Percentiles rank a stretch among this genome's conserved stretches.
Evolutionary conservation across 2,113 vertebrate species (phyloP).

Genomic region (Bubo scandiacus): DNA sequence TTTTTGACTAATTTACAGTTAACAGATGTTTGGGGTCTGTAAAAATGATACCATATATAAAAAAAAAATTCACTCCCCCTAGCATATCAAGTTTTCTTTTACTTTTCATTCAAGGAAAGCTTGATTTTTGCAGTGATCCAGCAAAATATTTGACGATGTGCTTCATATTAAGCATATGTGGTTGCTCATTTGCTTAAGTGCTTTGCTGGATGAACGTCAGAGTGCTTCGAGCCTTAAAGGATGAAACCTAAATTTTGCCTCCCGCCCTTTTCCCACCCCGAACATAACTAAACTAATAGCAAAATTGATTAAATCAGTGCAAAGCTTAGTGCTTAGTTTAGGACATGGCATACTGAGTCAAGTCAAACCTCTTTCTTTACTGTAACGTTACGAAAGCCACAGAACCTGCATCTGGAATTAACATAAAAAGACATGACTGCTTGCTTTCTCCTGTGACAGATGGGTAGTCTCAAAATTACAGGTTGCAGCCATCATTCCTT

Average conservation of each 20-base stretch:
- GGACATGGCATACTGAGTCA: not conserved
- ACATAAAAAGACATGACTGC: not conserved
- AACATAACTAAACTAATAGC: not conserved
- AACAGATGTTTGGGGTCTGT: not conserved
- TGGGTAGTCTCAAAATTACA: not conserved
- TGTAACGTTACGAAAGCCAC: not conserved
- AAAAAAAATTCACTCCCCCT: not conserved
- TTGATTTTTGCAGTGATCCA: not conserved
- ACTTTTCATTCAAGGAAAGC: not conserved
- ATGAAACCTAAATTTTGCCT: not conserved
- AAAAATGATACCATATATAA: not conserved
- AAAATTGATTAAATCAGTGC: not conserved
- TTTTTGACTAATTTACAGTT: not conserved
- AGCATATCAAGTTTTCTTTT: not conserved
- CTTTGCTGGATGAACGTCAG: slow-evolving; percentile 22
- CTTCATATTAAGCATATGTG: not conserved
- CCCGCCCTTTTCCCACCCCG: not conserved
- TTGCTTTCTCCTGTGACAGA: not conserved
- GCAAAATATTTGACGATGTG: not conserved
- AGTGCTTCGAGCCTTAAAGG: not conserved
- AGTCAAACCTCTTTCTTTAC: not conserved
- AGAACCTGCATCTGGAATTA: not conserved
- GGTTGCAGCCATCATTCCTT: not conserved
- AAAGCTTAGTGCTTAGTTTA: not conserved
- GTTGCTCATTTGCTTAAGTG: slow-evolving; percentile 26